Percentiles rank a stretch among this genome's conserved stretches.
Evolutionary conservation across 2,113 vertebrate genomes (phyloP).

Genomic region (Mustelus asterias): DNA sequence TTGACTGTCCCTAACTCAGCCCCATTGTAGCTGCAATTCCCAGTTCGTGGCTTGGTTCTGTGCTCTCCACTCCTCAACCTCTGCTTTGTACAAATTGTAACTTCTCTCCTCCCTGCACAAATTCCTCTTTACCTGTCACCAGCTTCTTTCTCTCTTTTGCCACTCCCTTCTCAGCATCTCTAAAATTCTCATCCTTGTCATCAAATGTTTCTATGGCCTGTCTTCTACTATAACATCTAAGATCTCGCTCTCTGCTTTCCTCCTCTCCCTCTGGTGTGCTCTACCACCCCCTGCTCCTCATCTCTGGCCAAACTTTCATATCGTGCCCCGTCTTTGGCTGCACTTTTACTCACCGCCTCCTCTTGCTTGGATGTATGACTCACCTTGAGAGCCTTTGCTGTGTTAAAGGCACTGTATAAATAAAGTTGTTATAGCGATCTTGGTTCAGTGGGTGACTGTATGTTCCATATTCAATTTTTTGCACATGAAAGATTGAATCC

Average conservation of each 20-base stretch:
- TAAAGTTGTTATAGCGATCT: background rate
- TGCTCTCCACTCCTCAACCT: background rate
- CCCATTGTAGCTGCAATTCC: background rate
- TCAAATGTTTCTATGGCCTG: background rate
- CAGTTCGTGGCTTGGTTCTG: background rate
- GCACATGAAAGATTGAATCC: background rate
- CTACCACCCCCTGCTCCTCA: background rate
- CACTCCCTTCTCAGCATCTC: background rate
- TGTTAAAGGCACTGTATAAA: background rate
- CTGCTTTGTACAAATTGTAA: background rate
- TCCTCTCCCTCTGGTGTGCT: background rate
- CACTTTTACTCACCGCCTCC: background rate
- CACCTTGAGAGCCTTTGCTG: background rate
- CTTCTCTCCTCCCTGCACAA: background rate
- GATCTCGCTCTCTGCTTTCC: background rate
- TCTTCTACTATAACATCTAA: background rate
- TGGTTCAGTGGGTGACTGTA: background rate
- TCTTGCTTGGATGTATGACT: background rate
- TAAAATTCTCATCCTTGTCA: background rate
- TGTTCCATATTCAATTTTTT: background rate
- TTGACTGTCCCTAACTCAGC: background rate
- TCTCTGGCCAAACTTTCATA: background rate
- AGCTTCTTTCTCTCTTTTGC: background rate
- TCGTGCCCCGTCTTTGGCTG: background rate
- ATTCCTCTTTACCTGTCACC: background rate